Percentiles rank a stretch among this genome's conserved stretches.
Evolutionary conservation across 1,140 invertebrate species (phyloP).

Genomic region (Heterodera schachtii): DNA sequence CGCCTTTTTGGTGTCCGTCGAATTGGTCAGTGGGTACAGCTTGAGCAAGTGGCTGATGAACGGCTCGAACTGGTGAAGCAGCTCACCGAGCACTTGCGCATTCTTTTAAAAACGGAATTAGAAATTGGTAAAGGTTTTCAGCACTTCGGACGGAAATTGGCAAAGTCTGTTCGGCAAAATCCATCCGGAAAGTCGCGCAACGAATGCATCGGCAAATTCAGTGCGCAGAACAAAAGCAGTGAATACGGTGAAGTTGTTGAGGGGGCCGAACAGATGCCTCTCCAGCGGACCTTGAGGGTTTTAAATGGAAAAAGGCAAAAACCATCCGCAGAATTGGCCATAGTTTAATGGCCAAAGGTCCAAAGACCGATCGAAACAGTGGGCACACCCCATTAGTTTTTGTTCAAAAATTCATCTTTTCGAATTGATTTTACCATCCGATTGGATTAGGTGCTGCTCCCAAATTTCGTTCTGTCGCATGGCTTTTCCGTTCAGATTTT

Average conservation of each 20-base stretch:
- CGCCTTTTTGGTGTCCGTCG: constrained; percentile 16
- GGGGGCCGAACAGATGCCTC: constrained; percentile 10
- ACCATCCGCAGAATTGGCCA: not conserved
- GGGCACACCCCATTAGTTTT: too few species aligned
- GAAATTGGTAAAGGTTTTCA: not conserved
- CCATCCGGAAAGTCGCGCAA: constrained; percentile 28
- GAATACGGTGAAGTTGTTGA: constrained; percentile 38
- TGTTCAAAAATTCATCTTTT: too few species aligned
- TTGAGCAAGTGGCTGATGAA: constrained; percentile 43
- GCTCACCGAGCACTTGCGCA: constrained; percentile 2
- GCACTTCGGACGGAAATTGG: not conserved
- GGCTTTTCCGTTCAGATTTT: constrained; percentile 13
- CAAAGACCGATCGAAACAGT: too few species aligned
- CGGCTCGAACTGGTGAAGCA: constrained; percentile 35
- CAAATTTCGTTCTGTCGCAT: constrained; percentile 12
- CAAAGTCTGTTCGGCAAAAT: constrained; percentile 22
- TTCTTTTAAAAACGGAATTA: not conserved
- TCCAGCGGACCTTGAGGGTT: constrained; percentile 18
- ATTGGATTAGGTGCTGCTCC: constrained; percentile 7
- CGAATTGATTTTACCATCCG: not conserved
- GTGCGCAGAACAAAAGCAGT: constrained; percentile 12
- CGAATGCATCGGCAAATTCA: constrained; percentile 27
- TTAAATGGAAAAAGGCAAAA: not conserved
- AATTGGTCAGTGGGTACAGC: constrained; percentile 43
- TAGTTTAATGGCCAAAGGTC: not conserved